A percentile compares a stretch with the other conserved stretches of the same genome.
Conservation (phyloP, 2,113 vertebrate genomes). For the Hiodon tergisus region DNA sequence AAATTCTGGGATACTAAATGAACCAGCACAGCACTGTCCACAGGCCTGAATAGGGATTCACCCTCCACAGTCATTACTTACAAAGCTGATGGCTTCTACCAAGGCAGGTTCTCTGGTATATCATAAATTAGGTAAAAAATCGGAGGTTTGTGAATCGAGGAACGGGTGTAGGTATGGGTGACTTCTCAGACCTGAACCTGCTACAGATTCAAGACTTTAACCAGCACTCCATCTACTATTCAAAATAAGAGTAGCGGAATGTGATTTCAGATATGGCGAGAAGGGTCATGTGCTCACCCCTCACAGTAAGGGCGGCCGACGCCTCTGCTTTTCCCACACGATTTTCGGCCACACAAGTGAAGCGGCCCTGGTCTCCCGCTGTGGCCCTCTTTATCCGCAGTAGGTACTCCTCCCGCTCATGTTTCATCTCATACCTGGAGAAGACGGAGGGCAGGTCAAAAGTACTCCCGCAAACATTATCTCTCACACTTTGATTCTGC, state of each 20-base stretch:
- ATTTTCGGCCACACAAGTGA: slow-evolving; percentile 88
- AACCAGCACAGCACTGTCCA: too few species aligned
- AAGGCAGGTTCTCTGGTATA: too few species aligned
- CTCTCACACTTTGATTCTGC: background rate
- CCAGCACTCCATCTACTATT: too few species aligned
- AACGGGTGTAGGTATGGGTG: too few species aligned
- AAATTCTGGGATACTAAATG: too few species aligned
- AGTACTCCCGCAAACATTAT: background rate
- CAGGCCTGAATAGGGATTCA: too few species aligned
- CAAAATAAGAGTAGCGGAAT: background rate
- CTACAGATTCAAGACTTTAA: too few species aligned
- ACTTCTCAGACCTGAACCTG: too few species aligned
- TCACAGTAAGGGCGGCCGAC: slow-evolving; percentile 83
- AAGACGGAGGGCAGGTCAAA: background rate
- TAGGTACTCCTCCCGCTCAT: slow-evolving; percentile 91
- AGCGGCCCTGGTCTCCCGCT: slow-evolving; percentile 83
- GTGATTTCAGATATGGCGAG: background rate
- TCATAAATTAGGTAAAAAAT: too few species aligned
- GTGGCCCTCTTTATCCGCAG: slow-evolving; percentile 84
- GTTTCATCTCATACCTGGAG: slow-evolving; percentile 87
- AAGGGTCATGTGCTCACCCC: slow-evolving; percentile 69
- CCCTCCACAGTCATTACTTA: too few species aligned
- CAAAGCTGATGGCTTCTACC: too few species aligned
- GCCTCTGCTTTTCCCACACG: slow-evolving; percentile 91
- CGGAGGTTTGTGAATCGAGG: too few species aligned